phyloP scores from a whole-genome alignment of 2,797 vertebrate species.

The Clarias laeviceps region DNA sequence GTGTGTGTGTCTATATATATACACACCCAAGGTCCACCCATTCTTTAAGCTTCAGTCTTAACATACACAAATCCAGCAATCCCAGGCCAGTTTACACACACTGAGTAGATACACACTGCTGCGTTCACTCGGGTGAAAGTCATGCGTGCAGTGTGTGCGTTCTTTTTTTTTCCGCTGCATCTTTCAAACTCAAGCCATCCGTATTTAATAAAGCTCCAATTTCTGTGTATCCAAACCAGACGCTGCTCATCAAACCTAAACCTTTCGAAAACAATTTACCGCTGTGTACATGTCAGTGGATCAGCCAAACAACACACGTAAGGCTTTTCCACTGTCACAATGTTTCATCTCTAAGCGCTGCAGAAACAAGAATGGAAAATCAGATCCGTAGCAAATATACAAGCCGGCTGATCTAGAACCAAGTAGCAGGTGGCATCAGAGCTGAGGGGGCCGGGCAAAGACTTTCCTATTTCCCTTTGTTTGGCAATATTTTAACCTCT shows the following conservation, averaged over 20 bases:
- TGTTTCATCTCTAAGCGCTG: not conserved
- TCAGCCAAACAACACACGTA: conserved; percentile 27
- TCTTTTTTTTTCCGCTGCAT: conserved; percentile 7
- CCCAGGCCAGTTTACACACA: conserved; percentile 11
- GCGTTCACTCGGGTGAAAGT: conserved; percentile 12
- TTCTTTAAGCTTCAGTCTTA: conserved; percentile 19
- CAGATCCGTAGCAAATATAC: not conserved
- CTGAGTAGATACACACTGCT: conserved; percentile 22
- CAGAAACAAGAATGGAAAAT: not conserved
- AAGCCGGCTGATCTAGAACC: not conserved
- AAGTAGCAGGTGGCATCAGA: conserved; percentile 28
- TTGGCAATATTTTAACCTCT: not conserved
- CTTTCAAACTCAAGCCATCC: conserved; percentile 31
- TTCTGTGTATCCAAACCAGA: conserved; percentile 41
- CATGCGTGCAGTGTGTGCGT: not conserved
- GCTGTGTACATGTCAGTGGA: conserved; percentile 18
- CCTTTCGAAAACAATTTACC: conserved; percentile 16
- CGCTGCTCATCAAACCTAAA: conserved; percentile 13
- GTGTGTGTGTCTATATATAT: not conserved
- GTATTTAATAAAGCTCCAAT: conserved; percentile 39
- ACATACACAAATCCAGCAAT: conserved; percentile 38
- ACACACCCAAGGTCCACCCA: not conserved
- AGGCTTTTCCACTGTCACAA: conserved; percentile 14
- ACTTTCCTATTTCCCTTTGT: not conserved
- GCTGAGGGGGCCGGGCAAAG: not conserved